A percentile compares a stretch with the other conserved stretches of the same genome.
These are phyloP conservation scores for Actenoides hombroni DNA, from an alignment of 2,113 vertebrate species.

Conservation along the genomic window DNA sequence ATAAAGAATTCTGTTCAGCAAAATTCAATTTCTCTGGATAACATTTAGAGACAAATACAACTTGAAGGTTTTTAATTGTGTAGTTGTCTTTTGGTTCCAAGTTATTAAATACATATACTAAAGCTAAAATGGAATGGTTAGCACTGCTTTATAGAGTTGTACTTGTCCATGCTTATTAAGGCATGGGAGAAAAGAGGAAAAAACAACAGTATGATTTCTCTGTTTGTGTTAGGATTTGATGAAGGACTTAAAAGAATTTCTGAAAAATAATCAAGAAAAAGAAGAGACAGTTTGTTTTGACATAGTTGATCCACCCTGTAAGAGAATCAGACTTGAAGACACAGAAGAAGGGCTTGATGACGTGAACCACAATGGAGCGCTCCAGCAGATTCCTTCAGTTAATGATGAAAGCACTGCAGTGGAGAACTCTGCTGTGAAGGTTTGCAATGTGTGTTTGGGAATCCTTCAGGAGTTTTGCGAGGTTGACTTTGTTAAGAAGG, in stretches of 20 bases:
- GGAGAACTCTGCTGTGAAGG: not conserved
- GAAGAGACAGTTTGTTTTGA: slow-evolving; percentile 23
- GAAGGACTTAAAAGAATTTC: slow-evolving; percentile 78
- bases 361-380: slow-evolving; percentile 30
- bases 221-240: slow-evolving; percentile 77
- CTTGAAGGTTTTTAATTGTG: not conserved
- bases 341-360: not conserved
- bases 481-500: slow-evolving; percentile 81
- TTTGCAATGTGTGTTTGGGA: slow-evolving; percentile 90
- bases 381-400: not conserved
- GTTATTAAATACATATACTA: not conserved
- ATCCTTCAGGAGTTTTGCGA: slow-evolving; percentile 88
- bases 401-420: not conserved
- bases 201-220: not conserved
- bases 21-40: not conserved
- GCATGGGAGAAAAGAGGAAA: not conserved
- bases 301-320: slow-evolving; percentile 77
- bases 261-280: slow-evolving; percentile 43
- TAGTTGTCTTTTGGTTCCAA: not conserved
- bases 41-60: not conserved
- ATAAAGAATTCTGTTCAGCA: not conserved
- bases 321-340: slow-evolving; percentile 79
- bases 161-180: not conserved
- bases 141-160: not conserved
- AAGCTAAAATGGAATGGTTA: not conserved